phyloP scores from a whole-genome alignment of 2,888 invertebrate genomes.

The Lithophane semibrunnea region DNA sequence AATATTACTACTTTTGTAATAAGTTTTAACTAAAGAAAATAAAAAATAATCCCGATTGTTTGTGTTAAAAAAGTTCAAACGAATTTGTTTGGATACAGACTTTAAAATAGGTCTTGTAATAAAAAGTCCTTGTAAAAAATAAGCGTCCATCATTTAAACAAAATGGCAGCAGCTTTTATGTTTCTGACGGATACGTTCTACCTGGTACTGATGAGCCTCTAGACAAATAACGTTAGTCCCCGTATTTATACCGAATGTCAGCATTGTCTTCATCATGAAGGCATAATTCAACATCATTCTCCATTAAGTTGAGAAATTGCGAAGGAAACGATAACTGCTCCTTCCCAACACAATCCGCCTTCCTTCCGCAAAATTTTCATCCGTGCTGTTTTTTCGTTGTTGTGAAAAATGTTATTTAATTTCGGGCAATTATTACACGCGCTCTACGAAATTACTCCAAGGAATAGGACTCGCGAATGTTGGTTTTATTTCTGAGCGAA shows the following conservation, averaged over 20 bases:
- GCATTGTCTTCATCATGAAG: slow-evolving; percentile 73
- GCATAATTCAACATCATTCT: slow-evolving; percentile 76
- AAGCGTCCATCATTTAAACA: slow-evolving; percentile 16
- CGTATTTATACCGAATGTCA: slow-evolving; percentile 62
- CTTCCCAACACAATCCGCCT: slow-evolving; percentile 80
- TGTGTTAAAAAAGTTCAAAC: slow-evolving; percentile 2
- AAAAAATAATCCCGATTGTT: background rate
- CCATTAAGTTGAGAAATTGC: slow-evolving; percentile 80
- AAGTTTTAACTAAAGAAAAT: slow-evolving; percentile 1
- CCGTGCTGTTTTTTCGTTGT: slow-evolving; percentile 84
- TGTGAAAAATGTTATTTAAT: slow-evolving; percentile 90
- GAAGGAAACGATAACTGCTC: slow-evolving; percentile 82
- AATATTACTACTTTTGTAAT: slow-evolving; percentile 26
- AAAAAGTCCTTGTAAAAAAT: slow-evolving; percentile 29
- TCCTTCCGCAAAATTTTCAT: slow-evolving; percentile 83
- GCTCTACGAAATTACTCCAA: slow-evolving; percentile 89
- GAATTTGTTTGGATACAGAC: background rate
- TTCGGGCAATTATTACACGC: slow-evolving; percentile 89
- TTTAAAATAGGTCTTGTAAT: slow-evolving; percentile 19
- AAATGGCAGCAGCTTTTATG: slow-evolving; percentile 9
- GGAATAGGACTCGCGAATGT: slow-evolving; percentile 85
- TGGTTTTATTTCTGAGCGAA: slow-evolving; percentile 83
- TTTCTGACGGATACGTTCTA: slow-evolving; percentile 7
- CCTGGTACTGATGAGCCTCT: slow-evolving; percentile 33
- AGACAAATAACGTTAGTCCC: slow-evolving; percentile 46